Base-by-base conservation (phyloP, 1,140 invertebrate genomes). In the Orius insidiosus region DNA sequence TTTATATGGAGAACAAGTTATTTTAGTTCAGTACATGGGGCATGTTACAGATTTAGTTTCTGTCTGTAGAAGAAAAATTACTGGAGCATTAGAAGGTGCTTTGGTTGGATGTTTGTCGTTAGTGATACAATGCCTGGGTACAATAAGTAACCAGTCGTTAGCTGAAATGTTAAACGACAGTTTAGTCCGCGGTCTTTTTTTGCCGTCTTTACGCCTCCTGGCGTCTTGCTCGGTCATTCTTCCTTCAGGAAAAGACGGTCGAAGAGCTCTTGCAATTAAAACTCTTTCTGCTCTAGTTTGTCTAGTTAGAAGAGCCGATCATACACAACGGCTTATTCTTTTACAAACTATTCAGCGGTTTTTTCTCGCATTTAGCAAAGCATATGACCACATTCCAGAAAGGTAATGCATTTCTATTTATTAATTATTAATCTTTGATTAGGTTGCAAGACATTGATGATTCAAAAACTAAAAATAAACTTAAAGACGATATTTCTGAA, bases 11-110 rank as follows among this genome's bases (percentile, higher is more conserved):
- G 88, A 95, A 59, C 83, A 93, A 56, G 77, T 97, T 38, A 83
- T 98, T 53, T 68, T 96, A 31, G 65, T 90, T 31, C 94, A 98
- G 65, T 98, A 96, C 61, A 70, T 98, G 43, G 85, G 88, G 1
- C 87, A 94, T 59, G 83, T 90, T 61, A 76, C 78, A 9, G 90
- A 97, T 56, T 58, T 86, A 11, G 74, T 85, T 43, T 71, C 71
- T 4, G 67, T 81, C 2, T 85, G 81, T 51, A 76, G 80, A 45
- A 71, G 74, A 40, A 78, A 83, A 51, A 59, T 94, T 45, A 89
- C 85, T 1, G 64, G 71, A 7, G 84, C 78, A 55, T 66, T 90
- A 30, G 90, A 95, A 69, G 85, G 85, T 19, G 88, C 87, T 1
- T 68, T 94, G 2, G 75, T 94, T 44, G 86, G 85, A 2, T 84